Evolutionary conservation across 2,888 invertebrate species (phyloP).

Genomic region (Drosophila prolongata): DNA sequence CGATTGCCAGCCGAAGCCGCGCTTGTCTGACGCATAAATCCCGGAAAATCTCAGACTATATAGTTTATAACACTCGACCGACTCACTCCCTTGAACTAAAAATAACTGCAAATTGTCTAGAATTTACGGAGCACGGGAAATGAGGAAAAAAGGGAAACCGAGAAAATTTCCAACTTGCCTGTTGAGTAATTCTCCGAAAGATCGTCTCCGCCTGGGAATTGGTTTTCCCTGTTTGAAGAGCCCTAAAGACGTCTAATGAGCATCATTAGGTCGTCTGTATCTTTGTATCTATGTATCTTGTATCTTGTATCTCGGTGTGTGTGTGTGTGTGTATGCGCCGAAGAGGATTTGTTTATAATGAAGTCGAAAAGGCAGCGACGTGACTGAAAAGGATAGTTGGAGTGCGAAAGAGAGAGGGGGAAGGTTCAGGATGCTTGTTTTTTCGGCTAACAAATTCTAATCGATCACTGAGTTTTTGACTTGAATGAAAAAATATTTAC

Average conservation of each 20-base stretch:
- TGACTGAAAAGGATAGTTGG: slow-evolving; percentile 32
- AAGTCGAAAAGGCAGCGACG: slow-evolving; percentile 57
- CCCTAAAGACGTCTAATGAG: slow-evolving; percentile 75
- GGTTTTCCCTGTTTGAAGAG: slow-evolving; percentile 55
- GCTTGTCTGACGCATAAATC: slow-evolving; percentile 24
- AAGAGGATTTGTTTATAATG: slow-evolving; percentile 55
- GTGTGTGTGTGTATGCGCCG: slow-evolving; percentile 6
- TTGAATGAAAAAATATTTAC: slow-evolving; percentile 57
- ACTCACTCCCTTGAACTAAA: slow-evolving; percentile 40
- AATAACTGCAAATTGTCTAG: slow-evolving; percentile 59
- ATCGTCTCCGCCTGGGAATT: slow-evolving; percentile 45
- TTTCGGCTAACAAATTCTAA: slow-evolving; percentile 21
- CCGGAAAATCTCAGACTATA: slow-evolving; percentile 22
- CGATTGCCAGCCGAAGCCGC: slow-evolving; percentile 17
- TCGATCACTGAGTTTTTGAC: slow-evolving; percentile 36
- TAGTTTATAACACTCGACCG: background rate
- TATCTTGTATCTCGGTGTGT: slow-evolving; percentile 5
- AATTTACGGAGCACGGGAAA: slow-evolving; percentile 39
- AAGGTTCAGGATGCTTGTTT: slow-evolving; percentile 18
- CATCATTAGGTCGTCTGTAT: slow-evolving; percentile 66
- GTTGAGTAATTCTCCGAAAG: slow-evolving; percentile 67
- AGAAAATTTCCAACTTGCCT: slow-evolving; percentile 33
- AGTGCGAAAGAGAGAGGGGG: background rate
- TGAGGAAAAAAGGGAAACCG: slow-evolving; percentile 22
- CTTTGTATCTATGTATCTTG: slow-evolving; percentile 25